A percentile compares a stretch with the other conserved stretches of the same genome.
phyloP scores from a whole-genome alignment of 2,888 invertebrate genomes.

The Orthonychiurus folsomi region DNA sequence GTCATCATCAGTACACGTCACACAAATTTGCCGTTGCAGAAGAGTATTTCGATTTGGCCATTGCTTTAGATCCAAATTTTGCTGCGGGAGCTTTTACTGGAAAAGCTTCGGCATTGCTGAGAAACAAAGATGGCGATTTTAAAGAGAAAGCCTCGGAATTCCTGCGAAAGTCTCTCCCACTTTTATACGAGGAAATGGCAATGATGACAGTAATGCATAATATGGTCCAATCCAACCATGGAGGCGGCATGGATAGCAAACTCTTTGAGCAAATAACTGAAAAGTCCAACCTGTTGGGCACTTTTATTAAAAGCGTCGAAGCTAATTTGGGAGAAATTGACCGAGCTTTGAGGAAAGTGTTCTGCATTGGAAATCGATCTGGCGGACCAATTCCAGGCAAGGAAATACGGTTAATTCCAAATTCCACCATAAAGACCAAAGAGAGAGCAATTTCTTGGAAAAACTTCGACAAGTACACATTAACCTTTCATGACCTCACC shows the following conservation, averaged over 20 bases:
- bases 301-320: constrained; percentile 6
- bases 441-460: not conserved
- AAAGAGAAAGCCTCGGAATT: constrained; percentile 12
- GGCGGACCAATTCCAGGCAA: not conserved
- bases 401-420: not conserved
- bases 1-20: constrained; percentile 10
- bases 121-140: constrained; percentile 3
- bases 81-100: constrained; percentile 15
- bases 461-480: not conserved
- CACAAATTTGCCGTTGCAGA: not conserved
- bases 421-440: too few relatives aligned
- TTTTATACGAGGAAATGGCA: constrained; percentile 14
- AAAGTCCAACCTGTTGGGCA: constrained; percentile 14
- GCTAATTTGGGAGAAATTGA: not conserved
- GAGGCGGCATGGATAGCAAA: not conserved
- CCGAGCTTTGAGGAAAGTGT: constrained; percentile 11
- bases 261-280: constrained; percentile 12
- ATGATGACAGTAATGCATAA: not conserved
- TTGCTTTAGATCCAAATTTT: constrained; percentile 15
- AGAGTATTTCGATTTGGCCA: constrained; percentile 11
- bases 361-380: not conserved
- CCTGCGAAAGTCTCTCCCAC: constrained; percentile 1
- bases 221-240: not conserved
- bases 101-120: constrained; percentile 7
- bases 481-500: constrained; percentile 19